Evolutionary conservation across 2,888 invertebrate species (phyloP), one percentile per base, ranked within the genome.

Genomic region (Patella ulyssiponensis): DNA sequence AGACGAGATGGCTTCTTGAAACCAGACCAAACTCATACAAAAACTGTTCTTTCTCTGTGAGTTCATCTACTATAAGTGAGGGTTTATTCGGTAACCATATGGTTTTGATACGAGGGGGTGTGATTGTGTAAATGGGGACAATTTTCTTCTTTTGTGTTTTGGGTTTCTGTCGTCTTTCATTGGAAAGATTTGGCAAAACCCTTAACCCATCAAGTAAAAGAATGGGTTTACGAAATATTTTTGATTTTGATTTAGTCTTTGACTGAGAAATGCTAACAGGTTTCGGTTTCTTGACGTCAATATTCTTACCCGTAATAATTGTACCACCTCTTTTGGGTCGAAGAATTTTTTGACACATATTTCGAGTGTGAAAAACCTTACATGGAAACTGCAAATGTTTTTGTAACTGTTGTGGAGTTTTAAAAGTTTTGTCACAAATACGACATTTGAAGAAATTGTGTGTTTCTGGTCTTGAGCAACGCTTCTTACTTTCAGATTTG

Each of bases 321-420:
- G 52, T 15, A 23, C 27, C 54, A 71, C 77, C 74, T 23, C 77
- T 75, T 69, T 79, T 79, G 3, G 79, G 79, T 51, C 79, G 74
- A 20, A 79, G 70, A 70, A 79, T 74, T 58, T 79, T 79, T 33
- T 79, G 79, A 73, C 75, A 72, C 51, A 74, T 53, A 33, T 77
- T 79, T 15, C 79, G 23, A 5, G 79, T 79, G 20, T 77, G 69
- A 51, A 77, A 77, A n/a, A 79, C 58, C 23, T 75, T 77, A 52
- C 79, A 79, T 15, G 79, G 79, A n/a, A 77, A 44, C 51, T 75
- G 74, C 9, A 72, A 77, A 72, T 79, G 79, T n/a, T 75, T 79
- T 27, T 72, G 71, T n/a, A 77, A 53, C 1, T 44, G 69, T 73
- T 75, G 73, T 1, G 58, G 17, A 2, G 79, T 72, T 52, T 77